phyloP scores from a whole-genome alignment of 2,888 invertebrate species.

The Gordius sp. region DNA sequence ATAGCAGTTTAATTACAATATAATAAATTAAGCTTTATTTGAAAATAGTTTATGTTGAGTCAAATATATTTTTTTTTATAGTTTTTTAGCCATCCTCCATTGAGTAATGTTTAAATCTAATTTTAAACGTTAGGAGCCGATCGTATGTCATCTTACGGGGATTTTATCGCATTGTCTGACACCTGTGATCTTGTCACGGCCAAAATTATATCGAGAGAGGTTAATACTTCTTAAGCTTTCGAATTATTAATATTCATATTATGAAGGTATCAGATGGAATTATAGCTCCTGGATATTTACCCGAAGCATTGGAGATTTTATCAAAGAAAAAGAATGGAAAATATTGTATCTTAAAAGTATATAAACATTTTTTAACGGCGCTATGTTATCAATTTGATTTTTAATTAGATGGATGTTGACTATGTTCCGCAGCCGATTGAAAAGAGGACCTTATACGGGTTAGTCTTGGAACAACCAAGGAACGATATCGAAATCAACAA shows the following conservation, averaged over 20 bases:
- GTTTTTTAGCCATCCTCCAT: conserved; percentile 7
- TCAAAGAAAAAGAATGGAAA: conserved; percentile 76
- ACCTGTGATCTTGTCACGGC: conserved; percentile 66
- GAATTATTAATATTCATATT: background rate
- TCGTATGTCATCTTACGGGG: conserved; percentile 94
- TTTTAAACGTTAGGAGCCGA: conserved; percentile 72
- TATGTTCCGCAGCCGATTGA: conserved; percentile 55
- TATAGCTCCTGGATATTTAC: conserved; percentile 65
- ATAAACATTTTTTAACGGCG: conserved; percentile 16
- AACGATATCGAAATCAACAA: conserved; percentile 59
- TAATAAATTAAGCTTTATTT: conserved; percentile 15
- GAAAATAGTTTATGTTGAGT: conserved; percentile 17
- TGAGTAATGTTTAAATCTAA: conserved; percentile 17
- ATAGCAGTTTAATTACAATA: no score
- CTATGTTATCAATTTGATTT: no score
- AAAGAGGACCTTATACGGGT: conserved; percentile 52
- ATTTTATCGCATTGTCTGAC: conserved; percentile 78
- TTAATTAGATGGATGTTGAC: conserved; percentile 48
- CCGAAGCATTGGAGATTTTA: conserved; percentile 53
- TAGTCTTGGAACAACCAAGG: conserved; percentile 56
- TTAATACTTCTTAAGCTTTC: conserved; percentile 22
- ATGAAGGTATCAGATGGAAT: conserved; percentile 82
- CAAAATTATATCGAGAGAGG: conserved; percentile 51
- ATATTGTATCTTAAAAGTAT: conserved; percentile 55
- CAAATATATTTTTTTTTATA: conserved; percentile 16